Conservation (phyloP, 1,140 invertebrate species). For the Marisa cornuarietis region DNA sequence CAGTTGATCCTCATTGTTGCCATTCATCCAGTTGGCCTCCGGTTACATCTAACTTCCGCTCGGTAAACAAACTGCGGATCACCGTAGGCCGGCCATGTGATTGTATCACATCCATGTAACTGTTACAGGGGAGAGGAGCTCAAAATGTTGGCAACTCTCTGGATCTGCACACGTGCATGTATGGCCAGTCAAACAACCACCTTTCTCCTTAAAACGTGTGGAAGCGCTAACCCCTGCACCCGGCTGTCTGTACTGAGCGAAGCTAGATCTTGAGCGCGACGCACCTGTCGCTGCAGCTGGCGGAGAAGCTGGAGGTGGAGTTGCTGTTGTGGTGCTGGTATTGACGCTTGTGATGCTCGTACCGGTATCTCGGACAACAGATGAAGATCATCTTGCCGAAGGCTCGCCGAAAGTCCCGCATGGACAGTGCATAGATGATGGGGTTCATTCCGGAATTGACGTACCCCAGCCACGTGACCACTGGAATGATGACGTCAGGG, state of each 20-base stretch:
- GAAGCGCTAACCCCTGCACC: too few species aligned
- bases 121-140: too few species aligned
- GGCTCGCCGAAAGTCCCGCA: constrained; percentile 71
- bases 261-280: constrained; percentile 35
- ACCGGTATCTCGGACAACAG: constrained; percentile 57
- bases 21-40: too few species aligned
- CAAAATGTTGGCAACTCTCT: too few species aligned
- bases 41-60: too few species aligned
- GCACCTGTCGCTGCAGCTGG: constrained; percentile 42
- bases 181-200: too few species aligned
- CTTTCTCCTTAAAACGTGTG: too few species aligned
- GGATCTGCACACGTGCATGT: too few species aligned
- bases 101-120: too few species aligned
- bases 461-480: constrained; percentile 69
- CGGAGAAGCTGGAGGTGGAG: constrained; percentile 52
- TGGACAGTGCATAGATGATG: constrained; percentile 74
- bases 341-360: constrained; percentile 24
- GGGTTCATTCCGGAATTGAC: constrained; percentile 69
- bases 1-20: too few species aligned
- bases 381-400: constrained; percentile 75
- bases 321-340: constrained; percentile 34
- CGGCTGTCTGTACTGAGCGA: neutral
- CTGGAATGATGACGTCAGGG: constrained; percentile 51
- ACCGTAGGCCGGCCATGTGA: too few species aligned
- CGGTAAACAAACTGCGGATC: too few species aligned